A percentile compares a stretch with the other conserved stretches of the same genome.
Evolutionary conservation across 2,113 vertebrate genomes (phyloP).

Genomic region (Arvicanthis niloticus): DNA sequence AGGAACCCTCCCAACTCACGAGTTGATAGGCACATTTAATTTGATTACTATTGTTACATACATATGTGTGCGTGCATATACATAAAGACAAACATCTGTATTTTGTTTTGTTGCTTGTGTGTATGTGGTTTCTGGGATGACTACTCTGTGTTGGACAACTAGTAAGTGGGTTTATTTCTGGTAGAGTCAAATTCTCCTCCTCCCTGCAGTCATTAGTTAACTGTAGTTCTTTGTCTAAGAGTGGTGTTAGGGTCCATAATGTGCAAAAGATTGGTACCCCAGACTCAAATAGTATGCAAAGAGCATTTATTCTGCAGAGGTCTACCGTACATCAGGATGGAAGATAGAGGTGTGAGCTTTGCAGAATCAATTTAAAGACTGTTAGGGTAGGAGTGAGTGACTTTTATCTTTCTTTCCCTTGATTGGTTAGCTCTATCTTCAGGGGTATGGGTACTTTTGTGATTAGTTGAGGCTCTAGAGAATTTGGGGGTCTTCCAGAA

Average conservation of each 20-base stretch:
- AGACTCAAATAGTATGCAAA: too few relatives aligned
- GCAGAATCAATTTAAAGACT: too few relatives aligned
- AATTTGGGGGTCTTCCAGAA: too few relatives aligned
- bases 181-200: neutral
- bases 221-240: neutral
- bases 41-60: neutral
- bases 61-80: neutral
- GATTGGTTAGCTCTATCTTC: too few relatives aligned
- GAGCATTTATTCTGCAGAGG: too few relatives aligned
- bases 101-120: neutral
- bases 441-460: too few relatives aligned
- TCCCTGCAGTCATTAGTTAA: neutral
- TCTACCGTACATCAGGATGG: too few relatives aligned
- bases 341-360: too few relatives aligned
- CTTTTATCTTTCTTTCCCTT: too few relatives aligned
- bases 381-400: too few relatives aligned
- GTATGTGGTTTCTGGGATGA: neutral
- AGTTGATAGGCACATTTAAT: neutral
- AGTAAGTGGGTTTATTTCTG: neutral
- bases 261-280: too few relatives aligned
- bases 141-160: neutral
- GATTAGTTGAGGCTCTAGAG: too few relatives aligned
- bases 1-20: neutral
- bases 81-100: neutral
- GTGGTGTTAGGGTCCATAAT: neutral